These are phyloP conservation scores for Propithecus coquereli DNA, from an alignment of 2,113 vertebrate species.

Conservation along the genomic window DNA sequence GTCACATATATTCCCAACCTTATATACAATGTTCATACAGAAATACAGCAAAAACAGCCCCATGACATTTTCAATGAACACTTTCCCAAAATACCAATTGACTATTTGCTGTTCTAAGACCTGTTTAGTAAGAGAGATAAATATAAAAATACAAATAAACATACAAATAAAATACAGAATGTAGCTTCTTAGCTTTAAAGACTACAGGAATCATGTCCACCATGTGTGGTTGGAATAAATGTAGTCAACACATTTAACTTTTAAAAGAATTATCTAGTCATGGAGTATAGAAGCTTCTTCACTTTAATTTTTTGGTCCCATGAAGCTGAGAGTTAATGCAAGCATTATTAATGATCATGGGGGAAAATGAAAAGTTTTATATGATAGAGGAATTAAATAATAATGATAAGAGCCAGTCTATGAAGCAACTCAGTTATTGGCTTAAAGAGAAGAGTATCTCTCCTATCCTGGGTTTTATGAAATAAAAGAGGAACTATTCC, in stretches of 20 bases:
- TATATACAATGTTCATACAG: slow-evolving; percentile 44
- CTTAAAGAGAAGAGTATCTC: slow-evolving; percentile 17
- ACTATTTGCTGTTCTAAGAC: slow-evolving; percentile 72
- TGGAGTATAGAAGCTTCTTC: background rate
- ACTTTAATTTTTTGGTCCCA: background rate
- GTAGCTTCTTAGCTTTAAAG: slow-evolving; percentile 41
- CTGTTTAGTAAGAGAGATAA: slow-evolving; percentile 56
- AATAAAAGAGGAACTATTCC: slow-evolving; percentile 26
- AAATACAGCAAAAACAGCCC: slow-evolving; percentile 56
- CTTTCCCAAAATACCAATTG: slow-evolving; percentile 78
- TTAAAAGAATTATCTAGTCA: background rate
- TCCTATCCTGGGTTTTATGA: background rate
- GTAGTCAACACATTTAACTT: slow-evolving; percentile 33
- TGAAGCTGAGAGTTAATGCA: background rate
- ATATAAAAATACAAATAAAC: slow-evolving; percentile 57
- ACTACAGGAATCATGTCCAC: background rate
- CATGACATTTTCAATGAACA: slow-evolving; percentile 72
- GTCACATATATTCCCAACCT: background rate
- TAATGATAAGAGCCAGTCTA: slow-evolving; percentile 7
- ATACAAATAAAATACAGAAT: slow-evolving; percentile 44
- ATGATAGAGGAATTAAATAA: slow-evolving; percentile 58
- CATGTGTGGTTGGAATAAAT: background rate
- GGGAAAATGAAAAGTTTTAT: slow-evolving; percentile 28
- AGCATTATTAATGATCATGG: slow-evolving; percentile 32
- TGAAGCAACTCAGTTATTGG: background rate